Percentiles rank a stretch among this genome's conserved stretches.
Conservation (phyloP, 2,113 vertebrate genomes). For the Myiopsitta monachus region DNA sequence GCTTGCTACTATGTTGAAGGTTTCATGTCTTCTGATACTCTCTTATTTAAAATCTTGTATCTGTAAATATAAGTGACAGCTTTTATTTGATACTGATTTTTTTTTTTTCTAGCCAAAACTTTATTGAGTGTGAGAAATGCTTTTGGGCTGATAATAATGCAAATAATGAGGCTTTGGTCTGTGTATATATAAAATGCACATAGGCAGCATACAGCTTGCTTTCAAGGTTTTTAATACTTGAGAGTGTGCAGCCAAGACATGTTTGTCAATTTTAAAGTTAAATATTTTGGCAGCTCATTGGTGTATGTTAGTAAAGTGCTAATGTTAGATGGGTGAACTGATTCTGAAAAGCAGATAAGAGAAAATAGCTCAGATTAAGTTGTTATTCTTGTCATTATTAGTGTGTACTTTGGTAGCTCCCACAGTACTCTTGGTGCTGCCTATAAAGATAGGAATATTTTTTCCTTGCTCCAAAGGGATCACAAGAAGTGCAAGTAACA, state of each 20-base stretch:
- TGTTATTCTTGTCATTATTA: not conserved
- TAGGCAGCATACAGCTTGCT: not conserved
- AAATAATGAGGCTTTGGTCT: not conserved
- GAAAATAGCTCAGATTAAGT: not conserved
- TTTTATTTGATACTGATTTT: not conserved
- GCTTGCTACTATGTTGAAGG: not conserved
- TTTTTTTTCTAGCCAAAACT: conserved; percentile 3
- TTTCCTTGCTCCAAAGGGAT: not conserved
- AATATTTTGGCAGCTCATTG: conserved; percentile 37
- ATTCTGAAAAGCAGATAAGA: not conserved
- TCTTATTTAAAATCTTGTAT: not conserved
- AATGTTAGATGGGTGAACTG: not conserved
- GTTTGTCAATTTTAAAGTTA: not conserved
- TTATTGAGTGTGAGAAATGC: not conserved
- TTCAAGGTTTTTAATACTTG: not conserved
- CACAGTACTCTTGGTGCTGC: not conserved
- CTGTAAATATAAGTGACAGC: not conserved
- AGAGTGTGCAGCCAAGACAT: not conserved
- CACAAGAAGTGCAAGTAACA: not conserved
- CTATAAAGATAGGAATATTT: not conserved
- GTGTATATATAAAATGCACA: not conserved
- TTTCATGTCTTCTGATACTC: not conserved
- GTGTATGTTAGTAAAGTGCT: not conserved
- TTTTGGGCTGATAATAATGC: not conserved
- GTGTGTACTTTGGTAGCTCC: not conserved